Percentiles rank a stretch among this genome's conserved stretches.
phyloP scores from a whole-genome alignment of 1,140 invertebrate genomes.

The Chrysoperla carnea region DNA sequence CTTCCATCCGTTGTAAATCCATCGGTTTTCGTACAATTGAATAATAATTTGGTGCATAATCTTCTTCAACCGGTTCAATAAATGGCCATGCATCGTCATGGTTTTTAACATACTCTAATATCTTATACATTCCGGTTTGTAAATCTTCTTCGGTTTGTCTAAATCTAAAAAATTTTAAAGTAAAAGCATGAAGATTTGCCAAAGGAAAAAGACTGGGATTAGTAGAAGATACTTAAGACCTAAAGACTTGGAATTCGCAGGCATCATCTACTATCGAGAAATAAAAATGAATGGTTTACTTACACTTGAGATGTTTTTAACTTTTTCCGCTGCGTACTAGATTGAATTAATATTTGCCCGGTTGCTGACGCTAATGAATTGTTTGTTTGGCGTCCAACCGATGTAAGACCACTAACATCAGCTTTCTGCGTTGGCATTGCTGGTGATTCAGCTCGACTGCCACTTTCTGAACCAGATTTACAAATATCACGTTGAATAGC shows the following conservation, averaged over 20 bases:
- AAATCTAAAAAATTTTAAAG: conserved; percentile 35
- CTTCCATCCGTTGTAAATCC: conserved; percentile 78
- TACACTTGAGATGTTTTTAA: conserved; percentile 46
- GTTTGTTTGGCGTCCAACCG: conserved; percentile 60
- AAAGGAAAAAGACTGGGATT: no score
- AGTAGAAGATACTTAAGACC: no score
- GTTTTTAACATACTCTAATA: conserved; percentile 63
- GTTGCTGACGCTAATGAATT: conserved; percentile 70
- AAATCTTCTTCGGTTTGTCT: conserved; percentile 64
- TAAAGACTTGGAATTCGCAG: no score
- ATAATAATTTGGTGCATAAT: conserved; percentile 79
- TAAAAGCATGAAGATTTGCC: background rate
- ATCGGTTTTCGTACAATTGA: conserved; percentile 59
- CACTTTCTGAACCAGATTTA: background rate
- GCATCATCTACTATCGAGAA: conserved; percentile 2
- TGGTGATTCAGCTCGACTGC: conserved; percentile 13
- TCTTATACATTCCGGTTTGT: conserved; percentile 75
- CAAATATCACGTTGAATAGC: background rate
- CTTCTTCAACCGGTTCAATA: conserved; percentile 75
- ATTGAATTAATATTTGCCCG: conserved; percentile 60
- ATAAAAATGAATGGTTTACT: conserved; percentile 13
- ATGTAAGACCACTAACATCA: conserved; percentile 14
- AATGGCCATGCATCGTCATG: conserved; percentile 88
- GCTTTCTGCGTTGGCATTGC: conserved; percentile 26
- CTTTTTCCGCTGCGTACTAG: conserved; percentile 28